These are phyloP conservation scores for Drosophila tsacasi DNA, from an alignment of 1,140 invertebrate species.

Conservation along the genomic window DNA sequence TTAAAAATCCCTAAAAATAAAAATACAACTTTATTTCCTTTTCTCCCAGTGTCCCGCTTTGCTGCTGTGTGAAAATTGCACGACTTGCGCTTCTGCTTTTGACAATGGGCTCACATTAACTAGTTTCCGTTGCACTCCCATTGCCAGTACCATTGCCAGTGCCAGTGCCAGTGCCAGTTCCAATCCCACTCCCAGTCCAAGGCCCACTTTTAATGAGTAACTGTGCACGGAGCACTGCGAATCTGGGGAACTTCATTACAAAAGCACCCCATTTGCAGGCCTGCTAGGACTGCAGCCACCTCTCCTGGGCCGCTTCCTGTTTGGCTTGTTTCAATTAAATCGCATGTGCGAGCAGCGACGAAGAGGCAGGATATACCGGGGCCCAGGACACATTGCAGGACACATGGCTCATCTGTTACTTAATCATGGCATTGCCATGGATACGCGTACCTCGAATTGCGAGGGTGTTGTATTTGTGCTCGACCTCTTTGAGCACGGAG, in stretches of 20 bases:
- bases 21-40: accelerated
- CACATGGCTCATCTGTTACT: slow-evolving; percentile 78
- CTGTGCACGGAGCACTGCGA: slow-evolving; percentile 55
- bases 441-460: slow-evolving; percentile 57
- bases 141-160: slow-evolving; percentile 14
- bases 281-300: slow-evolving; percentile 7
- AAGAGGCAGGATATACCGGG: slow-evolving; percentile 16
- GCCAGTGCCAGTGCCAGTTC: slow-evolving; percentile 4
- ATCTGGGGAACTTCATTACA: slow-evolving; percentile 75
- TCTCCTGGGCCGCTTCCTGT: slow-evolving; percentile 64
- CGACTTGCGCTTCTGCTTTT: slow-evolving; percentile 82
- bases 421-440: slow-evolving; percentile 83
- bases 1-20: neutral
- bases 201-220: slow-evolving; percentile 72
- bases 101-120: slow-evolving; percentile 83
- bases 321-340: slow-evolving; percentile 84
- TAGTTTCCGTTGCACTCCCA: slow-evolving; percentile 79
- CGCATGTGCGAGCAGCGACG: slow-evolving; percentile 70
- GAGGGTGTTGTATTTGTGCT: slow-evolving; percentile 35
- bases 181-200: slow-evolving; percentile 36
- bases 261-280: slow-evolving; percentile 72
- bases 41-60: slow-evolving; percentile 16
- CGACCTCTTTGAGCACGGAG: slow-evolving; percentile 33
- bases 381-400: slow-evolving; percentile 43
- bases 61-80: slow-evolving; percentile 80